These are phyloP conservation scores for Semaprochilodus insignis DNA, from an alignment of 2,797 vertebrate genomes.

Conservation along the genomic window DNA sequence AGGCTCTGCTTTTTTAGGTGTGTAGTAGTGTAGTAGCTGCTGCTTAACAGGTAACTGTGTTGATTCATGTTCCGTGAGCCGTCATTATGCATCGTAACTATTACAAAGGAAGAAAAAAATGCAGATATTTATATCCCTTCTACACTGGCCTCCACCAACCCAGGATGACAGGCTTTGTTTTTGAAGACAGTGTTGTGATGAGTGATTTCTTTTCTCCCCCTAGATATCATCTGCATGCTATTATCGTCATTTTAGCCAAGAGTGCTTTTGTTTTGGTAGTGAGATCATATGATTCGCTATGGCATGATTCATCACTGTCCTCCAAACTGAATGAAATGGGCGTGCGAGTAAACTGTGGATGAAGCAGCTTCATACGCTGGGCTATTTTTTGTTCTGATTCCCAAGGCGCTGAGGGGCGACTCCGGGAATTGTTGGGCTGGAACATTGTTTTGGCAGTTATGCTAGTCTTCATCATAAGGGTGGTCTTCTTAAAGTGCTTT, in stretches of 20 bases:
- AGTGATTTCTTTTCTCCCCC: neutral
- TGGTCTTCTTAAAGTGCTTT: constrained; percentile 2
- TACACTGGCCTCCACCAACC: neutral
- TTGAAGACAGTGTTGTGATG: neutral
- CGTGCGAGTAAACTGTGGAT: constrained; percentile 14
- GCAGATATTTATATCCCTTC: neutral
- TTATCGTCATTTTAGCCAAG: constrained; percentile 1
- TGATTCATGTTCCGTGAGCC: neutral
- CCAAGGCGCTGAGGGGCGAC: constrained; percentile 58
- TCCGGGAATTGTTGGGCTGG: constrained; percentile 20
- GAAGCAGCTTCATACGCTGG: neutral
- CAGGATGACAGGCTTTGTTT: neutral
- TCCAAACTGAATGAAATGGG: constrained; percentile 2
- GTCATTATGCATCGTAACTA: neutral
- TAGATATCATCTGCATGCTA: constrained; percentile 13
- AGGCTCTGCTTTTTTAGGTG: constrained; percentile 7
- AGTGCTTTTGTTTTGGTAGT: constrained; percentile 14
- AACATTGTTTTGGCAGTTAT: constrained; percentile 15
- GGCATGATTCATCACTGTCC: constrained; percentile 14
- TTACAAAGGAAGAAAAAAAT: neutral
- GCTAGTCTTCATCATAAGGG: constrained; percentile 36
- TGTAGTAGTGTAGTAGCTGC: constrained; percentile 6
- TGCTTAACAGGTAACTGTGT: constrained; percentile 37
- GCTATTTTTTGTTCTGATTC: constrained; percentile 57
- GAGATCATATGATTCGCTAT: constrained; percentile 6